Evolutionary conservation across 1,140 invertebrate species (phyloP), one percentile per base, ranked within the genome.

Genomic region (Ostrea edulis): DNA sequence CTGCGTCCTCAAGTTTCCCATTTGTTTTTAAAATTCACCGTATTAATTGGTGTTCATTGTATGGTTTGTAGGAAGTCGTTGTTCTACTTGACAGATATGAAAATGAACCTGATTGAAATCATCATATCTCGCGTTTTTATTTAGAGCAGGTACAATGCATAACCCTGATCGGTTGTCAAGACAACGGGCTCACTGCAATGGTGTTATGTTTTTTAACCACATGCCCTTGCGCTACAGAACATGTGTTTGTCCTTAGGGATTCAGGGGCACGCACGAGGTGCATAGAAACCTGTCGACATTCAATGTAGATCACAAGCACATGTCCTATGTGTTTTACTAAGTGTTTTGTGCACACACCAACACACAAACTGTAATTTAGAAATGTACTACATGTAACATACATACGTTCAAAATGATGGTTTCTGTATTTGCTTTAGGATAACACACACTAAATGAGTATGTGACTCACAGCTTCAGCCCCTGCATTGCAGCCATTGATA

Each of bases 161-260:
- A 77, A 77, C 68, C 25, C 68, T 29, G 68, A 77, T 77, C 68
- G 68, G 29, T 77, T 77, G 68, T 77, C 68, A 77, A 14, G 68
- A 35, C 22, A 77, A 77, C 68, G 25, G 25, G 25, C 68, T 77
- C 22, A 35, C 68, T 77, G 68, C 68, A 77, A 14, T 20, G 68
- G 2, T 35, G 68, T 77, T 7, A 20, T 77, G 29, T 77, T 29
- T 77, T 77, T 77, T 77, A 77, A 17, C 58, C 58, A 62, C 58
- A 62, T 62, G 58, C 68, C 68, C 68, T 77, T 29, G 68, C 25
- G 68, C 22, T 35, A 29, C 14, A 25, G 68, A 77, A 77, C 68
- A 77, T 77, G 68, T 77, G 68, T 77, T 77, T 77, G 68, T 77
- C 68, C 68, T 77, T 77, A 77, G 68, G 68, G 68, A 77, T 22